These are phyloP conservation scores for Polyommatus iphigenia DNA, from an alignment of 2,888 invertebrate genomes.

Conservation along the genomic window DNA sequence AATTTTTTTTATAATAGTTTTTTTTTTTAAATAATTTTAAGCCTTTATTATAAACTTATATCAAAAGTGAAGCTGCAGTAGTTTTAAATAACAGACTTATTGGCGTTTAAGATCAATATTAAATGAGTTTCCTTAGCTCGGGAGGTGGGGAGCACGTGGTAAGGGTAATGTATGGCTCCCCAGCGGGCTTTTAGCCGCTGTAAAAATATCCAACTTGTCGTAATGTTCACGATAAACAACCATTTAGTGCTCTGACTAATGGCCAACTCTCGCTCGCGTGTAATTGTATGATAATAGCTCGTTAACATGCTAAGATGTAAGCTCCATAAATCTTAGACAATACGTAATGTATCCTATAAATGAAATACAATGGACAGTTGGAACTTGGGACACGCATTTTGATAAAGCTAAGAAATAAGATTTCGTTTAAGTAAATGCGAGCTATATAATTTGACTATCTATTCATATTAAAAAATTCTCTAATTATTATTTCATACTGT, in stretches of 20 bases:
- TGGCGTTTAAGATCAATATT: conserved; percentile 21
- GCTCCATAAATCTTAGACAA: background rate
- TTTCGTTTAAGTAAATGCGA: too few relatives aligned
- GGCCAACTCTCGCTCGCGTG: conserved; percentile 11
- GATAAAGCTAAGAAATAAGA: too few relatives aligned
- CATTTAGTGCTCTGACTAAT: conserved; percentile 29
- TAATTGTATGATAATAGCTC: conserved; percentile 29
- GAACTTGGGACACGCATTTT: too few relatives aligned
- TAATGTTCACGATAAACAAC: conserved; percentile 31
- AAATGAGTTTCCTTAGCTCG: conserved; percentile 20
- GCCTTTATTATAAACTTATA: too few relatives aligned
- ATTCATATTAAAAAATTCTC: too few relatives aligned
- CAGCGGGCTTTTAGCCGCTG: conserved; percentile 33
- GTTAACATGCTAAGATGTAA: conserved; percentile 28
- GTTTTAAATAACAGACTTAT: background rate
- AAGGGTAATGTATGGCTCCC: conserved; percentile 32
- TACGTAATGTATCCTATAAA: background rate
- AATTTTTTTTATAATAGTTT: too few relatives aligned
- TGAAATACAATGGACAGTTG: background rate
- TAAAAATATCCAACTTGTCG: conserved; percentile 32
- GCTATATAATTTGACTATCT: too few relatives aligned
- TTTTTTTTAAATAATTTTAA: too few relatives aligned
- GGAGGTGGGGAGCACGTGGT: conserved; percentile 12
- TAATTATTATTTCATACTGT: too few relatives aligned
- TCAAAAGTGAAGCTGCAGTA: background rate